These are phyloP conservation scores for Tinea semifulvella DNA, from an alignment of 2,888 invertebrate species.

Conservation along the genomic window DNA sequence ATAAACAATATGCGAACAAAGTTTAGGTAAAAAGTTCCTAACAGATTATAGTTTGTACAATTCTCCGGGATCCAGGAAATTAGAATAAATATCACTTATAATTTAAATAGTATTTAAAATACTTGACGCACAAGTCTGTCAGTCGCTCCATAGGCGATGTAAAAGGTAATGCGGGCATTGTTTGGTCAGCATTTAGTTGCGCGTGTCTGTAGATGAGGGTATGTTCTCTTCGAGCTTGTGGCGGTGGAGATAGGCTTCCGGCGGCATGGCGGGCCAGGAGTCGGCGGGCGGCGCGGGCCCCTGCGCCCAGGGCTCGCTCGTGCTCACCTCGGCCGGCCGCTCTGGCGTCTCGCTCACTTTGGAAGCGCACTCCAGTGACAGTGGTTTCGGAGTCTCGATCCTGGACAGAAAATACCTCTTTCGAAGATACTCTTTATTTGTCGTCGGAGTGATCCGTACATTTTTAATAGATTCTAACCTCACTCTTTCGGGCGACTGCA, in stretches of 20 bases:
- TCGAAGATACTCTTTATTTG: slow-evolving; percentile 5
- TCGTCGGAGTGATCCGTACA: neutral
- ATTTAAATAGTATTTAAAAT: too few relatives aligned
- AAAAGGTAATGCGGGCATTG: slow-evolving; percentile 80
- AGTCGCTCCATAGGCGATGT: slow-evolving; percentile 81
- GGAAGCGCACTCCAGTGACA: slow-evolving; percentile 44
- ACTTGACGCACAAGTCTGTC: too few relatives aligned
- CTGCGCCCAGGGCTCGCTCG: slow-evolving; percentile 53
- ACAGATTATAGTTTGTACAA: too few relatives aligned
- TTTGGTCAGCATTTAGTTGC: slow-evolving; percentile 46
- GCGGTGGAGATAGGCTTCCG: slow-evolving; percentile 53
- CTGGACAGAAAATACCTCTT: slow-evolving; percentile 24
- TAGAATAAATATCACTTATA: neutral
- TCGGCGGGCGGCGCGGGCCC: slow-evolving; percentile 26
- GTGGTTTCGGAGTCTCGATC: slow-evolving; percentile 57
- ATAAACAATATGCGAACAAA: too few relatives aligned
- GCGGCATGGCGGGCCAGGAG: slow-evolving; percentile 44
- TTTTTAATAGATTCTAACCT: slow-evolving; percentile 29
- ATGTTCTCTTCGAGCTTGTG: slow-evolving; percentile 59
- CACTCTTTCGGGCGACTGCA: slow-evolving; percentile 62
- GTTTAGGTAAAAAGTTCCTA: too few relatives aligned
- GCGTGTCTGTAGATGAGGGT: slow-evolving; percentile 57
- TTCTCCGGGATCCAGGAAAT: neutral
- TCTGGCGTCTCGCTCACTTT: slow-evolving; percentile 37
- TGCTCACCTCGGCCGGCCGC: slow-evolving; percentile 56